Evolutionary conservation across 2,113 vertebrate genomes (phyloP).

Genomic region (Eubucco bourcierii): DNA sequence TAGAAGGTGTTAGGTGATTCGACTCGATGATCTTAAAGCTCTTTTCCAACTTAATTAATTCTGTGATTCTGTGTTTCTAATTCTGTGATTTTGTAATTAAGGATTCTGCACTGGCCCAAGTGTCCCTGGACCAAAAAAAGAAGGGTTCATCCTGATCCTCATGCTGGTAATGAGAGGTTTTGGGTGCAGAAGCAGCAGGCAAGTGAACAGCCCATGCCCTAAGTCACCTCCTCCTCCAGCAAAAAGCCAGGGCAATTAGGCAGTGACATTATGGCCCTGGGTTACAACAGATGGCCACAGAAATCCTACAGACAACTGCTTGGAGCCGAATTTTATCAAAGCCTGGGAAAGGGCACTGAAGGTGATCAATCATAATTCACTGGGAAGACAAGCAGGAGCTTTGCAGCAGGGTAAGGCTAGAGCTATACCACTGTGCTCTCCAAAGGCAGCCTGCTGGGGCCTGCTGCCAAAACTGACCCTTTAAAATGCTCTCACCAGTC

Average conservation of each 20-base stretch:
- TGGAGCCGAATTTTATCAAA: neutral
- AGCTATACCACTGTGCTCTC: neutral
- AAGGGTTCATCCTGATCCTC: neutral
- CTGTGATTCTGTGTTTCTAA: too few relatives aligned
- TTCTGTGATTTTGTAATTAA: neutral
- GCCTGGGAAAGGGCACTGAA: neutral
- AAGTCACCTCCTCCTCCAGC: neutral
- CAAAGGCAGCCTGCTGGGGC: neutral
- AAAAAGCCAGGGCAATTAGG: neutral
- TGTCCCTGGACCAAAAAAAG: neutral
- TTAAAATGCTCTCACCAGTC: neutral
- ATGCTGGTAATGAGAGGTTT: neutral
- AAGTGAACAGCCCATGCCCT: neutral
- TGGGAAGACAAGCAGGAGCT: neutral
- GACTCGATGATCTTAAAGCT: too few relatives aligned
- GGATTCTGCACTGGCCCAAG: neutral
- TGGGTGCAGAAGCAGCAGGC: fast-evolving
- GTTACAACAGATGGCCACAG: neutral
- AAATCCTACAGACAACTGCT: neutral
- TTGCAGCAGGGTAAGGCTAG: neutral
- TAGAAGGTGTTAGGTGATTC: too few relatives aligned
- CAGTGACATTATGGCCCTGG: neutral
- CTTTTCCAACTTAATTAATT: too few relatives aligned
- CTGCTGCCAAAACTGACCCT: neutral
- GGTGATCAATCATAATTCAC: neutral